Percentiles rank a stretch among this genome's conserved stretches.
Conservation (phyloP, 1,140 invertebrate genomes). For the Thaumetopoea pityocampa region DNA sequence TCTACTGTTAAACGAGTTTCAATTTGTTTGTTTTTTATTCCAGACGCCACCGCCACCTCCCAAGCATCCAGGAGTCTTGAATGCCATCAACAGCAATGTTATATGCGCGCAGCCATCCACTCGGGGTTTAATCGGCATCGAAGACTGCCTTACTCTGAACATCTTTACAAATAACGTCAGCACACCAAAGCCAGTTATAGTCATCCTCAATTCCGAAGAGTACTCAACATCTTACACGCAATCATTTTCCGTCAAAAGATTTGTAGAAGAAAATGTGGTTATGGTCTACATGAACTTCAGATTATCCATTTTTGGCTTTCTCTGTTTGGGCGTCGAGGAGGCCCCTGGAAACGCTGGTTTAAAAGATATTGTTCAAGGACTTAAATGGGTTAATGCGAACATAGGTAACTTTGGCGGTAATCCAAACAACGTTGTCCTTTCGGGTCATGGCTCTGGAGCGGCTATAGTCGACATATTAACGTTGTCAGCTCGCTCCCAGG, state of each 20-base stretch:
- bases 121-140: constrained; percentile 43
- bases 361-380: constrained; percentile 79
- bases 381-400: constrained; percentile 80
- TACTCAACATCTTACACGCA: constrained; percentile 33
- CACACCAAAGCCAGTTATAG: constrained; percentile 46
- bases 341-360: constrained; percentile 80
- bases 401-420: constrained; percentile 82
- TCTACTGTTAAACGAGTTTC: constrained; percentile 10
- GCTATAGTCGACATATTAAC: constrained; percentile 80
- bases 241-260: constrained; percentile 28
- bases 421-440: constrained; percentile 77
- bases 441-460: constrained; percentile 79
- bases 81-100: constrained; percentile 36
- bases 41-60: constrained; percentile 48
- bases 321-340: constrained; percentile 75
- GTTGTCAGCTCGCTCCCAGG: constrained; percentile 76
- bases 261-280: constrained; percentile 42
- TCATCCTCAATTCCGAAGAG: constrained; percentile 52
- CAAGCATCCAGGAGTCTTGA: constrained; percentile 32
- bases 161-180: constrained; percentile 47
- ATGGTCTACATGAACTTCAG: constrained; percentile 54
- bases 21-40: constrained; percentile 25
- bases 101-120: constrained; percentile 51
- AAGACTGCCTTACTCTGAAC: constrained; percentile 55
- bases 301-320: constrained; percentile 77